phyloP scores from a whole-genome alignment of 2,888 invertebrate species.

The Hydroisotoma schaefferi region DNA sequence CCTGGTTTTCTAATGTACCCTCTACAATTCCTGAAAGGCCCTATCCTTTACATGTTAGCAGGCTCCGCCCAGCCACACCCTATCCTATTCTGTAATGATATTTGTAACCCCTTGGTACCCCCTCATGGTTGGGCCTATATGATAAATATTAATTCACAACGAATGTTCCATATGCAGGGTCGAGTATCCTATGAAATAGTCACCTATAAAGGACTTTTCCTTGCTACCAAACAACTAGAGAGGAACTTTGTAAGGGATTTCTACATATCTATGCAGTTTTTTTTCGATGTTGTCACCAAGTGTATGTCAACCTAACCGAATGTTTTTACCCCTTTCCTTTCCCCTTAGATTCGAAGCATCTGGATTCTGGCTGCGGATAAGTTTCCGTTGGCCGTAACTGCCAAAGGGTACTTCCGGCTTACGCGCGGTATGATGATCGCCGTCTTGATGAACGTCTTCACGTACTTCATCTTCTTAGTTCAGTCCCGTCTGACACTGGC shows the following conservation, averaged over 20 bases:
- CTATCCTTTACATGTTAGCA: too few relatives aligned
- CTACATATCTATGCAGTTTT: not conserved
- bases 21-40: too few relatives aligned
- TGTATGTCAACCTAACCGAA: too few relatives aligned
- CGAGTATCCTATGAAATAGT: conserved; percentile 19
- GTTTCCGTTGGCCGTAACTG: conserved; percentile 13
- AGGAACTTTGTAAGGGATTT: conserved; percentile 16
- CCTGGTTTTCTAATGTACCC: too few relatives aligned
- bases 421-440: conserved; percentile 13
- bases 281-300: not conserved
- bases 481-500: too few relatives aligned
- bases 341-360: conserved; percentile 22
- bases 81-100: too few relatives aligned
- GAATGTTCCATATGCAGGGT: too few relatives aligned
- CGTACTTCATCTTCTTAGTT: conserved; percentile 22
- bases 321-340: not conserved
- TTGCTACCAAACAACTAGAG: conserved; percentile 15
- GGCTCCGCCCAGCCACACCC: too few relatives aligned
- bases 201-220: conserved; percentile 16
- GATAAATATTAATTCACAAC: too few relatives aligned
- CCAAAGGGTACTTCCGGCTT: conserved; percentile 18
- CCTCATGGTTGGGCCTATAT: too few relatives aligned
- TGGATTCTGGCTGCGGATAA: conserved; percentile 23
- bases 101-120: too few relatives aligned
- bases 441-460: conserved; percentile 16